Evolutionary conservation across 1,140 invertebrate species (phyloP), one percentile per base, ranked within the genome.

Genomic region (Cyphomyrmex costatus): DNA sequence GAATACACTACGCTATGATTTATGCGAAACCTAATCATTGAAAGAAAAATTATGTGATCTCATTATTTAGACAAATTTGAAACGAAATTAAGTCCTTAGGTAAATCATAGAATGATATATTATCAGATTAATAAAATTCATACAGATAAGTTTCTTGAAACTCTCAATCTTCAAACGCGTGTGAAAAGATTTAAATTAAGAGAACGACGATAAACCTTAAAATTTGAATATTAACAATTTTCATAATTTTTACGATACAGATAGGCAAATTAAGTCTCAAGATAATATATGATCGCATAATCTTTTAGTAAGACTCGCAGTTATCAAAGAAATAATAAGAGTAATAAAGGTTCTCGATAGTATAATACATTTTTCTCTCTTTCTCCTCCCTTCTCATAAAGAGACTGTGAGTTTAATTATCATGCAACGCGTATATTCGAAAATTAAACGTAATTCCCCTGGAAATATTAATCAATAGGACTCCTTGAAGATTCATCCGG

Each of bases 381-480:
- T 10, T 36, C 36, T 42, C 10, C 4, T 71, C 49, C 24, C 6
- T 49, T 49, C 46, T 70, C 2, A 66, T 33, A 63, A 56, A 68
- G 1, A 42, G 12, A 7, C 19, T 21, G 24, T 36, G 19, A 36
- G 2, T 82, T 73, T 73, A 82, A 82, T 82, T 73, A 82, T 46
- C 49, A 51, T 6, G 16, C 33, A 24, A 14, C 14, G 24, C 53
- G 21, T 73, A 73, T 14, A 60, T 82, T 27, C 1, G 24, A 83
- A 61, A 73, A 74, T 83, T 83, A 49, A 83, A 82, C 53, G 19
- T 58, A 73, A 49, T 83, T 74, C 19, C 68, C 3, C 53, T 51
- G 36, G 53, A 74, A 83, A 83, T 83, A 74, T 83, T 83, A 83
- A 83, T 83, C 68, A 74, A 83, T 83, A n/a, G 12, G 8, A 24